phyloP scores from a whole-genome alignment of 1,140 invertebrate species.

The Coelopa frigida region DNA sequence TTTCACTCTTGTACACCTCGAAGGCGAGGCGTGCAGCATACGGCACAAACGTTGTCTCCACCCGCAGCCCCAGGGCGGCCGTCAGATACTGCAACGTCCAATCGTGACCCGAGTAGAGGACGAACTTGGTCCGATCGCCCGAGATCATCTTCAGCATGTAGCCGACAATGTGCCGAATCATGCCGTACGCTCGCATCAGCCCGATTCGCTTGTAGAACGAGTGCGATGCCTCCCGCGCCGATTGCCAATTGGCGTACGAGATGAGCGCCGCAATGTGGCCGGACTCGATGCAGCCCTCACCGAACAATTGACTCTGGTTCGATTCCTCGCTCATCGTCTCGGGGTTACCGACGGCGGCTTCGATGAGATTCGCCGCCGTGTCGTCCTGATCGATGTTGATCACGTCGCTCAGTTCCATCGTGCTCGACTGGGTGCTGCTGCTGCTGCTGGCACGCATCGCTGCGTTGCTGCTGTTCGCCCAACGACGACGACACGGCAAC shows the following conservation, averaged over 20 bases:
- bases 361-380: slow-evolving; percentile 16
- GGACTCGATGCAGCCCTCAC: slow-evolving; percentile 34
- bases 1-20: slow-evolving; percentile 66
- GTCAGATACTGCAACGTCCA: slow-evolving; percentile 78
- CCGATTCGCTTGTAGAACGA: slow-evolving; percentile 57
- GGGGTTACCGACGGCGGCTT: slow-evolving; percentile 8
- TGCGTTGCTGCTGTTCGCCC: not conserved
- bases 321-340: slow-evolving; percentile 11
- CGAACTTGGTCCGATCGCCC: slow-evolving; percentile 67
- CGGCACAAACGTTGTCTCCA: slow-evolving; percentile 51
- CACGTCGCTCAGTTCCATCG: slow-evolving; percentile 34
- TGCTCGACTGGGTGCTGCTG: slow-evolving; percentile 10
- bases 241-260: slow-evolving; percentile 68
- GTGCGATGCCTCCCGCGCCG: slow-evolving; percentile 58
- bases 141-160: slow-evolving; percentile 72
- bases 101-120: slow-evolving; percentile 87
- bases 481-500: slow-evolving; percentile 62
- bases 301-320: slow-evolving; percentile 11
- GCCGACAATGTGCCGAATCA: slow-evolving; percentile 68
- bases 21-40: slow-evolving; percentile 81
- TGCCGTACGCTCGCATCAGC: slow-evolving; percentile 66
- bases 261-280: slow-evolving; percentile 65
- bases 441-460: slow-evolving; percentile 12
- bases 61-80: slow-evolving; percentile 63
- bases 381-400: slow-evolving; percentile 45